Base-by-base conservation (phyloP, 1,140 invertebrate genomes). In the Penaeus chinensis region DNA sequence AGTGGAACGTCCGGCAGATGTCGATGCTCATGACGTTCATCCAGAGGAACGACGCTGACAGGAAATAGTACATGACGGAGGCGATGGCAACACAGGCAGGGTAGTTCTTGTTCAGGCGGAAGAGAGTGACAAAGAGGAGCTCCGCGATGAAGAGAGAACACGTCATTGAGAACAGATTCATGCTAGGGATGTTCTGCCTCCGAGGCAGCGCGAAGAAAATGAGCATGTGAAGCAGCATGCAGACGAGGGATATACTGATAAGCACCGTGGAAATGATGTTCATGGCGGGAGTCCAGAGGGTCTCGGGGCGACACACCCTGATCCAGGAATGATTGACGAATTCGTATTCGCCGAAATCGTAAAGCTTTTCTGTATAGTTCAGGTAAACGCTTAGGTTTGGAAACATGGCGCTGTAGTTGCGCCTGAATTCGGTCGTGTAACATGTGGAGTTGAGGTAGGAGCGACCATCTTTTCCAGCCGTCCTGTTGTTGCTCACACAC, bases 21-120 rank as follows among this genome's bases (percentile, higher is more conserved):
- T 90, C 89, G 19, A 90, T 89, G 62, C 89, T 90, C 85, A 90
- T 88, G 54, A 89, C 89, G 22, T 90, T 90, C 89, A 90, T 90
- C 89, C 89, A 90, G 19, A 90, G 20, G 47, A 88, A 90, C 5
- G 88, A 84, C 0, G 84, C 65, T n/a, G 78, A 65, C 19, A 90
- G 74, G 62, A 89, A 90, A n/a, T 90, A 90, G 63, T 90, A 90
- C 18, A 90, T 78, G 42, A 89, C 19, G 22, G 84, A 37, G 32
- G 83, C 82, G 32, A 61, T 62, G 42, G 74, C 63, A 11, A 85
- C 42, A 54, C 89, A 90, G 7, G 65, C 19, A 11, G 63, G 66
- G n/a, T 83, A 77, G 74, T 82, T 86, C 8, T 71, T 16, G 19
- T 89, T 89, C 32, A 85, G 19, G 24, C 79, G 42, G 65, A 90